phyloP scores from a whole-genome alignment of 2,888 invertebrate genomes.

The Tinea trinotella region DNA sequence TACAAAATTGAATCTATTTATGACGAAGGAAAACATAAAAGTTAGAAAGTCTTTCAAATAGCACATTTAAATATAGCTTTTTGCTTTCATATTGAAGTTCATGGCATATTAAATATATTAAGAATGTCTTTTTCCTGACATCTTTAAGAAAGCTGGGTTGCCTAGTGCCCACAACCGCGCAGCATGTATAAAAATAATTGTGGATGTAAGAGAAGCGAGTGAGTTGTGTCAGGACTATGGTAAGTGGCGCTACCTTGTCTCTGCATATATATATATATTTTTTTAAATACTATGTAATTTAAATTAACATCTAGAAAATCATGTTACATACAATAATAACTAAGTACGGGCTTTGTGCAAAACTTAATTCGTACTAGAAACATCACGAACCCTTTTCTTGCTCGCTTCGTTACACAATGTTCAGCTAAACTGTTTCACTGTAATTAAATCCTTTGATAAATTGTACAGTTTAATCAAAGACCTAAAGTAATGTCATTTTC shows the following conservation, averaged over 20 bases:
- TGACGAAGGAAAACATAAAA: conserved; percentile 34
- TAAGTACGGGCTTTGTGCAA: too few relatives aligned
- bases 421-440: not conserved
- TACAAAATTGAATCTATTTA: conserved; percentile 64
- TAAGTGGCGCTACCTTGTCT: too few relatives aligned
- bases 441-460: not conserved
- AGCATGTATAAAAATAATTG: too few relatives aligned
- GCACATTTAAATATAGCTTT: not conserved
- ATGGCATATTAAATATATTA: not conserved
- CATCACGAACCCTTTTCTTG: not conserved
- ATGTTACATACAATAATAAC: too few relatives aligned
- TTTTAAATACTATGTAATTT: too few relatives aligned
- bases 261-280: too few relatives aligned
- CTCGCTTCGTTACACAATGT: not conserved
- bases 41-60: not conserved
- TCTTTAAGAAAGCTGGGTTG: too few relatives aligned
- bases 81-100: not conserved
- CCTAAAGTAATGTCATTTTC: not conserved
- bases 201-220: too few relatives aligned
- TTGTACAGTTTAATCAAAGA: not conserved
- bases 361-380: not conserved
- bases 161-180: too few relatives aligned
- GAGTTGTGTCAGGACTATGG: too few relatives aligned
- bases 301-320: too few relatives aligned
- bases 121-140: too few relatives aligned